These are phyloP conservation scores for Anoplopoma fimbria DNA, from an alignment of 2,113 vertebrate species.

Conservation along the genomic window DNA sequence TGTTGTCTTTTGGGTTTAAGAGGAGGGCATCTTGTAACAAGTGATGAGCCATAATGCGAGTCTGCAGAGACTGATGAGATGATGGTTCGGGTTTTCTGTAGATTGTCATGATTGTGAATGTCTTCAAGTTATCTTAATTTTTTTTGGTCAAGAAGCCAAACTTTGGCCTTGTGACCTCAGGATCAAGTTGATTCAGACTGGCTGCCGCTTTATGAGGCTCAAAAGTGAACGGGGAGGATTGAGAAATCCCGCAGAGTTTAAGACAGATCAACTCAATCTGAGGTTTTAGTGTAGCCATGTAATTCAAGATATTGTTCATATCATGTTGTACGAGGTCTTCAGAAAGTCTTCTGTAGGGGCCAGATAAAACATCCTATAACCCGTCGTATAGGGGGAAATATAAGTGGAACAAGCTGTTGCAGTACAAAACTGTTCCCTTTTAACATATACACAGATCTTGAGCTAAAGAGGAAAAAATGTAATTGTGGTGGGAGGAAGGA, in stretches of 20 bases:
- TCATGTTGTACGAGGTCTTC: neutral
- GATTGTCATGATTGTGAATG: conserved; percentile 56
- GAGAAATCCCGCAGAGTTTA: neutral
- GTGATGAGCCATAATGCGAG: neutral
- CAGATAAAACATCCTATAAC: conserved; percentile 6
- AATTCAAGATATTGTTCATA: neutral
- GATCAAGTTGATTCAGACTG: conserved; percentile 4
- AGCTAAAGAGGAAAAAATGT: neutral
- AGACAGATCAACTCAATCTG: neutral
- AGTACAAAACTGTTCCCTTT: neutral
- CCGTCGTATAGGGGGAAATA: neutral
- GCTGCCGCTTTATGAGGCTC: neutral
- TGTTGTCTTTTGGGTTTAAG: conserved; percentile 1
- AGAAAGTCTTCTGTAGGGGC: neutral
- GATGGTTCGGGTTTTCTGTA: conserved; percentile 19
- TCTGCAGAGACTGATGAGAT: conserved; percentile 7
- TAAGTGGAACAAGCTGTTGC: conserved; percentile 13
- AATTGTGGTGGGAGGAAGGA: neutral
- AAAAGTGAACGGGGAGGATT: neutral
- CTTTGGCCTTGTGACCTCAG: conserved; percentile 41
- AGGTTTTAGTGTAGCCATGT: neutral
- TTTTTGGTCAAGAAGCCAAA: conserved; percentile 48
- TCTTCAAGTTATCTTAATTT: neutral
- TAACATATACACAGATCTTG: neutral
- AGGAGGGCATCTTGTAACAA: conserved; percentile 1